These are phyloP conservation scores for Tetragonula clypearis DNA, from an alignment of 1,140 invertebrate species.

Conservation along the genomic window DNA sequence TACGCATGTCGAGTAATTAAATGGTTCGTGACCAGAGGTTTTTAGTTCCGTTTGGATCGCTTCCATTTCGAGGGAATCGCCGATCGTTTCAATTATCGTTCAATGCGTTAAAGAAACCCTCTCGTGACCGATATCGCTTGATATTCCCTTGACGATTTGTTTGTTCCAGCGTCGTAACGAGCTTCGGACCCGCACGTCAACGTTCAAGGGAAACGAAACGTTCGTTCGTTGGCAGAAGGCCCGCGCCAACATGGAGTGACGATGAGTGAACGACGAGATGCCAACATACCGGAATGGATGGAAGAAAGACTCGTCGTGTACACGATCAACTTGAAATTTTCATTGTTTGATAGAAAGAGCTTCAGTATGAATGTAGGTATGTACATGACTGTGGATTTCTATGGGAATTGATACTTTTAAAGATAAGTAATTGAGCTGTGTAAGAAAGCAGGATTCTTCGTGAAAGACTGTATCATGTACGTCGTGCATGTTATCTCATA, in stretches of 20 bases:
- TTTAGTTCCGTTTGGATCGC: conserved; percentile 42
- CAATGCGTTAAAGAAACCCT: conserved; percentile 54
- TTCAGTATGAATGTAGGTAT: too few species aligned
- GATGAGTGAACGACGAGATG: not conserved
- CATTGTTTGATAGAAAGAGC: not conserved
- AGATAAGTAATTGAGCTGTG: too few species aligned
- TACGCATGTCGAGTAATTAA: conserved; percentile 45
- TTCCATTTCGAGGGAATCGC: conserved; percentile 46
- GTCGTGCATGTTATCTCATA: too few species aligned
- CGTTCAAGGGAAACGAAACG: too few species aligned
- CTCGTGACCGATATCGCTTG: conserved; percentile 46
- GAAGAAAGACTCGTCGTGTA: not conserved
- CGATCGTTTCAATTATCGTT: conserved; percentile 62
- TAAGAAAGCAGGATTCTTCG: too few species aligned
- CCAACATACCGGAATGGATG: not conserved
- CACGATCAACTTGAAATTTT: not conserved
- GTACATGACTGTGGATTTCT: too few species aligned
- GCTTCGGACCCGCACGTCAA: not conserved
- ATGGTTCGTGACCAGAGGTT: conserved; percentile 57
- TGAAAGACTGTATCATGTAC: too few species aligned
- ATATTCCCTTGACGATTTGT: conserved; percentile 48
- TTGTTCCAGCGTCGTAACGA: not conserved
- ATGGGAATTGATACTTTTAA: too few species aligned
- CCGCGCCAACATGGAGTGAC: not conserved
- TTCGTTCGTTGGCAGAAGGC: not conserved